Evolutionary conservation across 2,888 invertebrate species (phyloP).

Genomic region (Heliconius cydno): DNA sequence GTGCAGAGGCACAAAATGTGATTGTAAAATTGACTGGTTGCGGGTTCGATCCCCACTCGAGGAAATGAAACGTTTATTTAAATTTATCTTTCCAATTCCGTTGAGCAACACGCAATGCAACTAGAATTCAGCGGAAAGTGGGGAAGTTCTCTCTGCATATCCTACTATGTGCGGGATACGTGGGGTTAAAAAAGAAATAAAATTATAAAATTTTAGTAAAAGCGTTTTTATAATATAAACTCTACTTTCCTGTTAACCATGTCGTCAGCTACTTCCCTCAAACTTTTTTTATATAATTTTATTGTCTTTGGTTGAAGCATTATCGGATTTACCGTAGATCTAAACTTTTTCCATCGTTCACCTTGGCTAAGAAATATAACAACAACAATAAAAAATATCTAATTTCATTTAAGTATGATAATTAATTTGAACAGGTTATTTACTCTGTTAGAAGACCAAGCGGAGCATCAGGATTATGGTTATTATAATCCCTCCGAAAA

Average conservation of each 20-base stretch:
- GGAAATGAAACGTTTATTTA: too few relatives aligned
- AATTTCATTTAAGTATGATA: background rate
- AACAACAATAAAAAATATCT: background rate
- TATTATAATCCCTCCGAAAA: constrained; percentile 54
- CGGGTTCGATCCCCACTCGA: too few relatives aligned
- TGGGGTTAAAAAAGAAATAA: too few relatives aligned
- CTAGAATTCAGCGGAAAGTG: too few relatives aligned
- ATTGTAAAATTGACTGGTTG: too few relatives aligned
- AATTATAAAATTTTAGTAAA: too few relatives aligned
- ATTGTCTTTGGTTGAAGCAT: constrained; percentile 89
- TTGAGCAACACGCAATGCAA: too few relatives aligned
- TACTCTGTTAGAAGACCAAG: constrained; percentile 58
- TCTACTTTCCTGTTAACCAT: constrained; percentile 80
- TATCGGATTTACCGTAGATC: constrained; percentile 89
- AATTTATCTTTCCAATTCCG: too few relatives aligned
- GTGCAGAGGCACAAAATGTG: too few relatives aligned
- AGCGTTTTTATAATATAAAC: too few relatives aligned
- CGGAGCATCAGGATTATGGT: constrained; percentile 36
- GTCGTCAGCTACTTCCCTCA: constrained; percentile 86
- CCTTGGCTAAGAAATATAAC: constrained; percentile 84
- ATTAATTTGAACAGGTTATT: constrained; percentile 25
- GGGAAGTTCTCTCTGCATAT: too few relatives aligned
- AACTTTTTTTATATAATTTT: constrained; percentile 85
- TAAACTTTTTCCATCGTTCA: constrained; percentile 89
- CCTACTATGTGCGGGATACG: too few relatives aligned